Percentiles rank a stretch among this genome's conserved stretches.
phyloP scores from a whole-genome alignment of 1,140 invertebrate species.

The Nixonia krombeini region DNA sequence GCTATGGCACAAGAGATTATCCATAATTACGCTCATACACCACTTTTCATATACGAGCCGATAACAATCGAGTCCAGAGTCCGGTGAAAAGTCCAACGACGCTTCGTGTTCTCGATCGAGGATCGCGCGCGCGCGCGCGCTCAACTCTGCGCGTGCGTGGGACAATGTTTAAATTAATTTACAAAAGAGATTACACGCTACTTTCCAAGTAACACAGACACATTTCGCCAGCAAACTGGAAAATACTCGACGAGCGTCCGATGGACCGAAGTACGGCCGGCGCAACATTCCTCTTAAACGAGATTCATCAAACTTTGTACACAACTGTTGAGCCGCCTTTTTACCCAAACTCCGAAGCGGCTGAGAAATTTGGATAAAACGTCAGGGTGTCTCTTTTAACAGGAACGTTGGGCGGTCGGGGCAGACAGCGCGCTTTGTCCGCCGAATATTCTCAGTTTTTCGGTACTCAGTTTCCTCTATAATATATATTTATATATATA shows the following conservation, averaged over 20 bases:
- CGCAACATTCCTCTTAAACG: no score
- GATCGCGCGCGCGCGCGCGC: no score
- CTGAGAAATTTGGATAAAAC: conserved; percentile 12
- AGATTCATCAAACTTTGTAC: no score
- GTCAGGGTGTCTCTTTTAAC: neutral
- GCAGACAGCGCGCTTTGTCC: conserved; percentile 1
- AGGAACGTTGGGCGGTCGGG: neutral
- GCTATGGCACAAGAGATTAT: conserved; percentile 62
- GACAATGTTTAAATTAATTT: conserved; percentile 20
- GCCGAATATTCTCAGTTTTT: conserved; percentile 38
- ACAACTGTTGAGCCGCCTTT: no score
- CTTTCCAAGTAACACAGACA: conserved; percentile 37
- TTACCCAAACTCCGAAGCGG: no score
- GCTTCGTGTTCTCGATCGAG: no score
- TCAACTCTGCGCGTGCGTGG: no score
- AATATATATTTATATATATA: no score
- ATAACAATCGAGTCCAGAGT: conserved; percentile 13
- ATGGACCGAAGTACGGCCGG: no score
- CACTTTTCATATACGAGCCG: conserved; percentile 1
- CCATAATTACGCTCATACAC: conserved; percentile 2
- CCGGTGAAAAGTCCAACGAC: conserved; percentile 9
- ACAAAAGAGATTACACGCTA: conserved; percentile 30
- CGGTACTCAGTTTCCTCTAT: neutral
- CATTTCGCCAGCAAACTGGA: conserved; percentile 29
- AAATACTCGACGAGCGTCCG: conserved; percentile 25